Conservation (phyloP, 2,797 vertebrate species). For the Syncerus caffer region DNA sequence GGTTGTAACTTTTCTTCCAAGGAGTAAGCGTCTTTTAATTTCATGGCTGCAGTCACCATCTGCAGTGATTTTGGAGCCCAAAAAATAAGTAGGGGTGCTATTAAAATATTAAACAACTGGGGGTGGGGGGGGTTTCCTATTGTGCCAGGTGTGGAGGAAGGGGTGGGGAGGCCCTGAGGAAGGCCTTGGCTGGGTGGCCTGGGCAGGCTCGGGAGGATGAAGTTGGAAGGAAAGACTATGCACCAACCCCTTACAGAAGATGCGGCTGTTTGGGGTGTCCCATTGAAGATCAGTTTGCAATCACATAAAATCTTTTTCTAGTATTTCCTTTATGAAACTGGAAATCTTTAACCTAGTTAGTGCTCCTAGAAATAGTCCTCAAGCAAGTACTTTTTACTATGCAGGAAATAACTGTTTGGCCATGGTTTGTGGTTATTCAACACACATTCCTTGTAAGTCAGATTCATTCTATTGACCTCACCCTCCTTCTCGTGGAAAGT, state of each 20-base stretch:
- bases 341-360: background rate
- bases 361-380: background rate
- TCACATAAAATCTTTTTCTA: background rate
- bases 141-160: background rate
- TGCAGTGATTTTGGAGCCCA: background rate
- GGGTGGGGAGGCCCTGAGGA: background rate
- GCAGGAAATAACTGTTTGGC: background rate
- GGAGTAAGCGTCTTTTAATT: background rate
- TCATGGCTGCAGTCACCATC: background rate
- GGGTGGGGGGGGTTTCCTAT: background rate
- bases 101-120: background rate
- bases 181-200: background rate
- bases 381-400: background rate
- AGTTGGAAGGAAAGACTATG: fast-evolving
- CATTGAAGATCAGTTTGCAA: background rate
- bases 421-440: background rate
- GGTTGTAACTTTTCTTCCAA: background rate
- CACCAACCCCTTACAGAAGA: background rate
- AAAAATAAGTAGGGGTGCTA: background rate
- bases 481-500: background rate
- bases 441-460: no score
- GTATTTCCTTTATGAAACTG: background rate
- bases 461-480: background rate
- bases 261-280: fast-evolving
- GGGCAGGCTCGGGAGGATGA: background rate